A percentile compares a stretch with the other conserved stretches of the same genome.
Evolutionary conservation across 2,888 invertebrate genomes (phyloP).

Genomic region (Lordiphosa fenestrarum): DNA sequence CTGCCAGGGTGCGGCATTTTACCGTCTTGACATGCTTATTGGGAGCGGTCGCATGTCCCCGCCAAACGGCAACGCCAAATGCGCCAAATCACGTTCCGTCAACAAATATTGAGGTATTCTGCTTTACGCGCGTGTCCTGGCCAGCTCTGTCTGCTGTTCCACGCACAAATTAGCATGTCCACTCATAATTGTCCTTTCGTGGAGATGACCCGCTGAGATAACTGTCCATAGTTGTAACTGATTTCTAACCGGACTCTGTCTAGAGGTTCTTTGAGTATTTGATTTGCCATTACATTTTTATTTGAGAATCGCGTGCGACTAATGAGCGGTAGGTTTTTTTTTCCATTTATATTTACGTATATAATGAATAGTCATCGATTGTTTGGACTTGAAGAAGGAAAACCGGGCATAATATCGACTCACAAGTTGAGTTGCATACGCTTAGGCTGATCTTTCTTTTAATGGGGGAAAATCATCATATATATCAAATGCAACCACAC

Average conservation of each 20-base stretch:
- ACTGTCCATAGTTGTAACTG: slow-evolving; percentile 74
- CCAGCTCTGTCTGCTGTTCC: slow-evolving; percentile 33
- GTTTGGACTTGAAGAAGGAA: slow-evolving; percentile 2
- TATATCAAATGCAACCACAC: no score
- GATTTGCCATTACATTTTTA: slow-evolving; percentile 67
- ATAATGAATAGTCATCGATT: slow-evolving; percentile 25
- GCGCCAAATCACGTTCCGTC: slow-evolving; percentile 73
- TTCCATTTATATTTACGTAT: background rate
- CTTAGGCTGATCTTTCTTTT: no score
- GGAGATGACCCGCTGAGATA: slow-evolving; percentile 77
- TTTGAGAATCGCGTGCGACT: slow-evolving; percentile 68
- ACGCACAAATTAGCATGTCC: slow-evolving; percentile 78
- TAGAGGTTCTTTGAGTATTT: slow-evolving; percentile 43
- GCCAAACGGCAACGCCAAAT: slow-evolving; percentile 41
- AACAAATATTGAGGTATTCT: slow-evolving; percentile 77
- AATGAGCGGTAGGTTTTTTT: slow-evolving; percentile 42
- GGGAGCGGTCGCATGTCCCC: slow-evolving; percentile 47
- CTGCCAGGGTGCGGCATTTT: slow-evolving; percentile 18
- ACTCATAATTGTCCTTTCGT: slow-evolving; percentile 75
- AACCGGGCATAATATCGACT: no score
- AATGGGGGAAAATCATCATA: no score
- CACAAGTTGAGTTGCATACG: no score
- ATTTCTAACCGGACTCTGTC: slow-evolving; percentile 50
- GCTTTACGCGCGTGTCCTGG: slow-evolving; percentile 63
- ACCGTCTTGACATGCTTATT: slow-evolving; percentile 18